phyloP scores from a whole-genome alignment of 2,113 vertebrate genomes.

The Fulmarus glacialis region DNA sequence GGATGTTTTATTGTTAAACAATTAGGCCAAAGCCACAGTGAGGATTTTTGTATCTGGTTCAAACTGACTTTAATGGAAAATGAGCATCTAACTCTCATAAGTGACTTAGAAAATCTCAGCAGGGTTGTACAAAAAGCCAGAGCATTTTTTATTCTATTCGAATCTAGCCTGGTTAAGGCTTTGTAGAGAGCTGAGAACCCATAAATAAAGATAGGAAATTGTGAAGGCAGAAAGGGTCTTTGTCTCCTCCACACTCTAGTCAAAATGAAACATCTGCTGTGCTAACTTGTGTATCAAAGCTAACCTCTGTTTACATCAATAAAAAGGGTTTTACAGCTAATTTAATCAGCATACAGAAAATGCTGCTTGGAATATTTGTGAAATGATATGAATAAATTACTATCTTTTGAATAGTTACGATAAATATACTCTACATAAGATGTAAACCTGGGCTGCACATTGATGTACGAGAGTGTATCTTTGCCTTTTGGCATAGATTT shows the following conservation, averaged over 20 bases:
- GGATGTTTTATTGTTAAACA: neutral
- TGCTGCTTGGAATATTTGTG: neutral
- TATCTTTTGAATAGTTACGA: neutral
- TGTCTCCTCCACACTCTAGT: neutral
- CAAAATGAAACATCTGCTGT: neutral
- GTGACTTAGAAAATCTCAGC: neutral
- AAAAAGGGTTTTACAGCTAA: neutral
- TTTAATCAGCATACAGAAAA: neutral
- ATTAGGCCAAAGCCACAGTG: neutral
- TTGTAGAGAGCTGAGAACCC: neutral
- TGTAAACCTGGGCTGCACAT: neutral
- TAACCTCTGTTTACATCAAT: neutral
- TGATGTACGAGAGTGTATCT: neutral
- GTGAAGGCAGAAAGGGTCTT: neutral
- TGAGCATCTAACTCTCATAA: neutral
- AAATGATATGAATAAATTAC: neutral
- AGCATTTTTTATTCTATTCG: neutral
- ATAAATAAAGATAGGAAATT: neutral
- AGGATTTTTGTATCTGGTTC: neutral
- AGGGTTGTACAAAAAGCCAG: neutral
- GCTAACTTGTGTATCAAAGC: neutral
- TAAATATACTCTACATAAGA: neutral
- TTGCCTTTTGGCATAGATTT: neutral
- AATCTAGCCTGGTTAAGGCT: neutral
- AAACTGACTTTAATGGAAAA: conserved; percentile 18